phyloP scores from a whole-genome alignment of 2,113 vertebrate species.

The Pleuronectes platessa region DNA sequence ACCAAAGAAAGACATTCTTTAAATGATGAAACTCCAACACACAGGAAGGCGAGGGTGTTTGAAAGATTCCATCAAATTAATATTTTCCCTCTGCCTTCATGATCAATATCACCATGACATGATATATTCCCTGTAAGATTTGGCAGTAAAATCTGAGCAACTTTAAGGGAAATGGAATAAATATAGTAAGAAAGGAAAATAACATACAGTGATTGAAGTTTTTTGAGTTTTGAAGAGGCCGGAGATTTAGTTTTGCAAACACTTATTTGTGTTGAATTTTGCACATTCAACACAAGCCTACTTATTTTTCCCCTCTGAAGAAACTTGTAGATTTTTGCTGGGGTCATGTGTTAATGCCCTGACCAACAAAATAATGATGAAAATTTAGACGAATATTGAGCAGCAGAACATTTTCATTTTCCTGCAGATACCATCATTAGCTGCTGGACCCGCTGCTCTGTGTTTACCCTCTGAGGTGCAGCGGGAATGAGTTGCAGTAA shows the following conservation, averaged over 20 bases:
- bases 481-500: constrained; percentile 52
- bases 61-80: too few relatives aligned
- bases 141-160: background rate
- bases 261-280: constrained; percentile 20
- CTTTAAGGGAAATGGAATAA: background rate
- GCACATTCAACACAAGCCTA: constrained; percentile 23
- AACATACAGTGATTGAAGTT: background rate
- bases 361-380: constrained; percentile 47
- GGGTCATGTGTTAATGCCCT: constrained; percentile 39
- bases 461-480: constrained; percentile 49
- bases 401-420: constrained; percentile 30
- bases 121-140: constrained; percentile 14
- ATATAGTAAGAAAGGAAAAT: background rate
- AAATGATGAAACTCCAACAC: constrained; percentile 42
- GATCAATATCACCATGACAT: background rate
- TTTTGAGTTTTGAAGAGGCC: constrained; percentile 51
- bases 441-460: constrained; percentile 32
- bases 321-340: constrained; percentile 17
- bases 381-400: constrained; percentile 53
- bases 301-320: constrained; percentile 33
- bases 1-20: constrained; percentile 36
- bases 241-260: constrained; percentile 20
- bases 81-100: background rate
- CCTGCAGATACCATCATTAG: constrained; percentile 50
- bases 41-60: background rate